A percentile compares a stretch with the other conserved stretches of the same genome.
Conservation (phyloP, 2,888 invertebrate genomes). For the Xanthostigma xanthostigma region DNA sequence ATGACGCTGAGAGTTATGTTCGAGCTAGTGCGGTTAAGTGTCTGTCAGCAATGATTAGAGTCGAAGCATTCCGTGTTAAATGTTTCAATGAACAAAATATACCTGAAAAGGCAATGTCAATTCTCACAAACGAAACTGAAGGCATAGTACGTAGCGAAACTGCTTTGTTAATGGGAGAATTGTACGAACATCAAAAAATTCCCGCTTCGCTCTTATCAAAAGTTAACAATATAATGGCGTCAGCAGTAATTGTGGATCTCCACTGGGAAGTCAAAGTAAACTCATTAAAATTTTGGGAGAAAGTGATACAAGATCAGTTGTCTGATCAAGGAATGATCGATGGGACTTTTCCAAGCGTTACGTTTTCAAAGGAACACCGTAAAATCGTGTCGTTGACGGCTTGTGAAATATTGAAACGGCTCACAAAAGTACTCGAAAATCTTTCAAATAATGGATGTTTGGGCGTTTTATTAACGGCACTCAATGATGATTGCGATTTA, state of each 20-base stretch:
- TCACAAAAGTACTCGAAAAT: constrained; percentile 49
- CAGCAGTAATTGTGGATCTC: constrained; percentile 52
- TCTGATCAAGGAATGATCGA: constrained; percentile 73
- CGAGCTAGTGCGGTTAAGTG: constrained; percentile 61
- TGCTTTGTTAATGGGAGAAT: constrained; percentile 44
- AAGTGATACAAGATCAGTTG: constrained; percentile 46
- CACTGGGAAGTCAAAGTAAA: constrained; percentile 72
- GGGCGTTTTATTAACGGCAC: constrained; percentile 47
- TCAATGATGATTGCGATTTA: constrained; percentile 54
- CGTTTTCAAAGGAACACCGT: constrained; percentile 61
- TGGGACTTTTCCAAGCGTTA: constrained; percentile 60
- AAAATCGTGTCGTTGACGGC: constrained; percentile 63
- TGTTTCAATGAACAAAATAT: constrained; percentile 41
- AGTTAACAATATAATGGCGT: constrained; percentile 48
- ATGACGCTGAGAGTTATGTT: constrained; percentile 60
- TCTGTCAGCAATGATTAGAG: constrained; percentile 47
- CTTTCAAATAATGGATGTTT: constrained; percentile 54
- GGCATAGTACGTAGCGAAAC: constrained; percentile 65
- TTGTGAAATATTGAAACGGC: constrained; percentile 44
- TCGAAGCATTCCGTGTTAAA: constrained; percentile 51
- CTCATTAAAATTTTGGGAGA: constrained; percentile 56
- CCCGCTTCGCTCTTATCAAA: constrained; percentile 33
- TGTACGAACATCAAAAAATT: constrained; percentile 50
- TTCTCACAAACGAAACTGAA: constrained; percentile 53
- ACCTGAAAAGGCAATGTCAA: constrained; percentile 38